Evolutionary conservation across 2,888 invertebrate species (phyloP), one percentile per base, ranked within the genome.

Genomic region (Rhagium mordax): DNA sequence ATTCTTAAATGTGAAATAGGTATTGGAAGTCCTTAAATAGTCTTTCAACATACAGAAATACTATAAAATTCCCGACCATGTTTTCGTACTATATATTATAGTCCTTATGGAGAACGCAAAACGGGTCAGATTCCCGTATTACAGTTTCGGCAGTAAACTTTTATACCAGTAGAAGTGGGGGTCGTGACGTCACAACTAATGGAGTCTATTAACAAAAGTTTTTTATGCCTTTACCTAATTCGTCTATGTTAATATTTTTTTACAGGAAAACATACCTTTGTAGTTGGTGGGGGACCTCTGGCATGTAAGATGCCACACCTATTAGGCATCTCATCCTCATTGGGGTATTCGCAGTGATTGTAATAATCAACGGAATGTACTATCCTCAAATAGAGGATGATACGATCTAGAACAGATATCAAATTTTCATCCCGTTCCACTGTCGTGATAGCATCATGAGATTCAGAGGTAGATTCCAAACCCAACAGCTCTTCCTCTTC

Each of bases 301-400:
- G 98, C 98, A 85, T 99, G 99, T 91, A 99, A 96, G 80, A 99
- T 98, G 8, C 99, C 99, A 88, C 99, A 98, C 47, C 98, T 92
- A 88, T 99, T 99, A 0, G 99, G 99, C 99, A 99, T 99, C 88
- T 98, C 98, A 87, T 99, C 99, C 88, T 99, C 99, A 83, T 98
- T 98, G 0, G 98, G 98, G 88, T 99, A 99, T 86, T 99, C 99
- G 85, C 97, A 98, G 85, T 98, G 98, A 89, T 98, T 98, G 89
- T 99, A 99, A 87, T 97, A 99, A 88, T 99, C 99, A 66, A 99
- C 95, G 0, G 99, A 99, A 88, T 99, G 98, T 0, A 99, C 99
- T 57, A 99, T 91, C 61, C 99, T 93, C 82, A 99, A 89, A 86
- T 99, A 99, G 64, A 99, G 87, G 62, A 99, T 93, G 73, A 99